Evolutionary conservation across 2,888 invertebrate species (phyloP).

Genomic region (Ectropis crepuscularia): DNA sequence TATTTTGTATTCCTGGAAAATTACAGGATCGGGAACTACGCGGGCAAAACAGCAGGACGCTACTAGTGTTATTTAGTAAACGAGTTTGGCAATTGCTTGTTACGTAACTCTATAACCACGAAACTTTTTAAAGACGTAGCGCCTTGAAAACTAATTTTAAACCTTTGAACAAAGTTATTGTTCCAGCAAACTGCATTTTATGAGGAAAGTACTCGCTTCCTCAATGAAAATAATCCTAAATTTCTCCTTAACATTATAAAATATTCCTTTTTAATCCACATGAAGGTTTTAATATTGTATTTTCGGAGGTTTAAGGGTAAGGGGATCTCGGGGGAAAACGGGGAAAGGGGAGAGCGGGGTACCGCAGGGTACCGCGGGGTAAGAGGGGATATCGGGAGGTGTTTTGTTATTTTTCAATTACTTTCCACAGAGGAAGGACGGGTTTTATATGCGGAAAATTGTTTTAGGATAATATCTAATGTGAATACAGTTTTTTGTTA

Average conservation of each 20-base stretch:
- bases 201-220: not conserved
- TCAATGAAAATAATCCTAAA: slow-evolving; percentile 11
- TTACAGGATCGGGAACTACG: too few species aligned
- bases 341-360: slow-evolving; percentile 2
- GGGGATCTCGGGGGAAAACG: slow-evolving; percentile 16
- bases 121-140: too few species aligned
- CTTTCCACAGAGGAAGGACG: slow-evolving; percentile 9
- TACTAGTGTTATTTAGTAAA: too few species aligned
- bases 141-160: too few species aligned
- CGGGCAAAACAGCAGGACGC: too few species aligned
- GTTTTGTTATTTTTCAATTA: slow-evolving; percentile 33
- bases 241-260: slow-evolving; percentile 34
- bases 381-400: slow-evolving; percentile 8
- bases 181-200: too few species aligned
- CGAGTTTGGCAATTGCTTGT: too few species aligned
- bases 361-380: not conserved
- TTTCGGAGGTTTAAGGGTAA: slow-evolving; percentile 22
- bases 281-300: slow-evolving; percentile 27
- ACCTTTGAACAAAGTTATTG: too few species aligned
- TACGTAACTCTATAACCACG: too few species aligned
- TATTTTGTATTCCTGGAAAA: too few species aligned
- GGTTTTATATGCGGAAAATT: slow-evolving; percentile 11
- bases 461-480: slow-evolving; percentile 24
- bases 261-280: slow-evolving; percentile 32
- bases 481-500: slow-evolving; percentile 11